Base-by-base conservation (phyloP, 1,140 invertebrate genomes). In the Bombus superbus region DNA sequence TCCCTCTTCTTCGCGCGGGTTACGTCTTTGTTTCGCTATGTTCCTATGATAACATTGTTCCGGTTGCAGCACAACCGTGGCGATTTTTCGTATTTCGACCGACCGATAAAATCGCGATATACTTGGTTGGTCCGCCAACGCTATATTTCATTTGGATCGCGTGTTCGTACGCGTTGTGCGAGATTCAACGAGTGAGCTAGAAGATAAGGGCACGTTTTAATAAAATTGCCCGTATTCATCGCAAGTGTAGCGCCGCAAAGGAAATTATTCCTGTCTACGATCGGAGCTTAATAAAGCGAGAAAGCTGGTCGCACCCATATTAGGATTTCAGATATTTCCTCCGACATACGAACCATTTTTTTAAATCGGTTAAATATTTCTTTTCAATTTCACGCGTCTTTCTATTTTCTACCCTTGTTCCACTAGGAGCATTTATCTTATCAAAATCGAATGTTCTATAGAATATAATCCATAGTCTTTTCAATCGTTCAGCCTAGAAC, bases 11-110 rank as follows among this genome's bases (percentile, higher is more conserved):
- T 9, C n/a, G 10, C 32, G 42, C 25, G 13, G 32, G 35, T 62
- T 66, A 74, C 47, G 74, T 88, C 88, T 87, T 90, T 91, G 89
- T 90, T 89, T 90, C 87, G 86, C 81, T 83, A 84, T 80, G 81
- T 83, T 88, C 86, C 69, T 40, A 53, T 80, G 76, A 80, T 85
- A 85, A 81, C 83, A 85, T 81, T 73, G 83, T 81, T 66, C 44
- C 44, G 57, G 44, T 81, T 73, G 40, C 73, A 13, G 28, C 11
- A 35, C 68, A 59, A 42, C 18, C 64, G 28, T 44, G 47, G 35
- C 11, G n/a, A 6, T 40, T 71, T 71, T 79, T 80, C 64, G 18
- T 66, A 90, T 87, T 88, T 89, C 75, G 83, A 59, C 32, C 57
- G 22, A 0, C 35, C 73, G 86, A 91, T 92, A 90, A 89, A 88